These are phyloP conservation scores for Drosophila punjabiensis DNA, from an alignment of 1,140 invertebrate genomes.

Conservation along the genomic window DNA sequence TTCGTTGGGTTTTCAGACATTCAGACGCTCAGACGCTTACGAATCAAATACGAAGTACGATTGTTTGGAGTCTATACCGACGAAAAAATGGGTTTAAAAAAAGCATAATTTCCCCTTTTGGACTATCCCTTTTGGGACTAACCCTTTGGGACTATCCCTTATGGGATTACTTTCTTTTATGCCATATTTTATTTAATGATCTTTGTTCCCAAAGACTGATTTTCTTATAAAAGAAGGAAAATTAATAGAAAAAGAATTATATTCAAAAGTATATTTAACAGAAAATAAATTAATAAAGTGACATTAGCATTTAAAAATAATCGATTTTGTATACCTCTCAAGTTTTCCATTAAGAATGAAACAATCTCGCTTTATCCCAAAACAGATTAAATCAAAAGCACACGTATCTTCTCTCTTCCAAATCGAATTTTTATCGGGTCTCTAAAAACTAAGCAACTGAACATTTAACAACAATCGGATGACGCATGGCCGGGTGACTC, in stretches of 20 bases:
- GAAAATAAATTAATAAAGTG: not conserved
- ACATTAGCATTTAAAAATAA: not conserved
- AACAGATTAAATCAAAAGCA: not conserved
- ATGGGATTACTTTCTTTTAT: not conserved
- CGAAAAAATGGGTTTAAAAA: constrained; percentile 3
- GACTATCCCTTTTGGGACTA: no score
- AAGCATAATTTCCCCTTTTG: not conserved
- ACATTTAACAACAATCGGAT: constrained; percentile 62
- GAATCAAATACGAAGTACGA: not conserved
- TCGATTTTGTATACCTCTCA: not conserved
- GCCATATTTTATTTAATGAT: not conserved
- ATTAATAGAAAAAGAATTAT: not conserved
- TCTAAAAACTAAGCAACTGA: constrained; percentile 56
- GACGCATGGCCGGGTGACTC: constrained; percentile 17
- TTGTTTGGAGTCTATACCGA: constrained; percentile 11
- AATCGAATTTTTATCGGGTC: constrained; percentile 41
- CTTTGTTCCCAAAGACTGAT: not conserved
- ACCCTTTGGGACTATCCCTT: not conserved
- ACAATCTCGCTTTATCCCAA: not conserved
- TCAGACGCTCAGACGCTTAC: not conserved
- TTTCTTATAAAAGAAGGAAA: not conserved
- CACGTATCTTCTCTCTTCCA: constrained; percentile 11
- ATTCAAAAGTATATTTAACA: not conserved
- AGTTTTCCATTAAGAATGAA: not conserved
- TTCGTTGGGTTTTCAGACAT: not conserved